Evolutionary conservation across 2,797 vertebrate genomes (phyloP).

Genomic region (Cryptoprocta ferox): DNA sequence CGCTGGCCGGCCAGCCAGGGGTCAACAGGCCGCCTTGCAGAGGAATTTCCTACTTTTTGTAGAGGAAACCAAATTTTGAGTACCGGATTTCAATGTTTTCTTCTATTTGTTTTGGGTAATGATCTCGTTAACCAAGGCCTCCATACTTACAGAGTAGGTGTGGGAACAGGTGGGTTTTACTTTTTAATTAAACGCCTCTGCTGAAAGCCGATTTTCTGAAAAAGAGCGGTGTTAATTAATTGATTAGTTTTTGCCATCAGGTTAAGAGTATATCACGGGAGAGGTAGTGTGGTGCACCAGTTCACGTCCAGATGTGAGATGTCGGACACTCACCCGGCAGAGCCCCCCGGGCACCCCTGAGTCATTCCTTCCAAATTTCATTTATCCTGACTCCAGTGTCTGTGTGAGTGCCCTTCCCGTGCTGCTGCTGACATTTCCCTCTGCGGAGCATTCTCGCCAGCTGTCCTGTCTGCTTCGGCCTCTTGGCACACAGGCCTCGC

Average conservation of each 20-base stretch:
- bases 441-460: background rate
- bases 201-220: background rate
- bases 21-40: fast-evolving
- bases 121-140: background rate
- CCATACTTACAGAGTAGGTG: too few relatives aligned
- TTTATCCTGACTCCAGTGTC: background rate
- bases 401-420: background rate
- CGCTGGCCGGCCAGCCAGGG: too few relatives aligned
- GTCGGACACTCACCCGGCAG: too few relatives aligned
- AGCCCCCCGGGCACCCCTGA: too few relatives aligned
- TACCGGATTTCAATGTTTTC: background rate
- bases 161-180: background rate
- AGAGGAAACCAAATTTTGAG: background rate
- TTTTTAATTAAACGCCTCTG: background rate
- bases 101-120: background rate
- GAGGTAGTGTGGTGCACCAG: fast-evolving
- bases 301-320: too few relatives aligned
- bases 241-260: background rate
- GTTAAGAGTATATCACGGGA: fast-evolving
- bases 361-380: background rate
- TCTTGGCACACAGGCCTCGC: background rate
- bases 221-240: background rate
- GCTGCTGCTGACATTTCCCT: background rate
- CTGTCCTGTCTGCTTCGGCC: background rate
- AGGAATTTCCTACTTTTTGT: too few relatives aligned